phyloP scores from a whole-genome alignment of 2,113 vertebrate genomes.

The Larimichthys crocea region DNA sequence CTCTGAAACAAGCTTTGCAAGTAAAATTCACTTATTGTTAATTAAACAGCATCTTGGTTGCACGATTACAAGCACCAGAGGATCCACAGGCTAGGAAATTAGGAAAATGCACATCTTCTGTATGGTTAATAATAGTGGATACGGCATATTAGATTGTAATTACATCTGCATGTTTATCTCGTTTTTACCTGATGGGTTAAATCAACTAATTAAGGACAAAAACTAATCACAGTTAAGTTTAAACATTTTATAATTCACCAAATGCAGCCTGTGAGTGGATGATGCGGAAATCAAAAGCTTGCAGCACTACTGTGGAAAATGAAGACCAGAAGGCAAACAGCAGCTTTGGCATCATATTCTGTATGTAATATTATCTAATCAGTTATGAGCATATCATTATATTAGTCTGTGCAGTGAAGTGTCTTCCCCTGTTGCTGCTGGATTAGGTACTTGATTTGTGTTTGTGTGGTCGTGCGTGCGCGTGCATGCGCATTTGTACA shows the following conservation, averaged over 20 bases:
- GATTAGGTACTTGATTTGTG: neutral
- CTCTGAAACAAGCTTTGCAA: neutral
- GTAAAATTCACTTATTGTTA: neutral
- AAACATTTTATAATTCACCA: constrained; percentile 12
- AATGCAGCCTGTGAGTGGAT: neutral
- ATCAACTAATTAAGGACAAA: neutral
- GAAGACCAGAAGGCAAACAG: constrained; percentile 17
- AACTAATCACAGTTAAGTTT: neutral
- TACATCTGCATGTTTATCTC: neutral
- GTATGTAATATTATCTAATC: constrained; percentile 28
- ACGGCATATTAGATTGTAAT: neutral
- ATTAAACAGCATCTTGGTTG: neutral
- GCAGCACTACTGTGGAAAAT: neutral
- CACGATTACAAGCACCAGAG: neutral
- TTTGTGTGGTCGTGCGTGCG: constrained; percentile 1
- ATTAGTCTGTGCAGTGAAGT: neutral
- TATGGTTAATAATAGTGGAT: neutral
- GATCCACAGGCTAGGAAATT: neutral
- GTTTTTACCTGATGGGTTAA: neutral
- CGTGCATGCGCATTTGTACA: neutral
- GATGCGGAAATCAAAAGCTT: constrained; percentile 10
- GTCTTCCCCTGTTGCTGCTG: neutral
- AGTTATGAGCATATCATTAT: constrained; percentile 15
- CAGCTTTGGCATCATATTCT: neutral
- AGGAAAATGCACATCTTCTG: neutral